Conservation (phyloP, 2,888 invertebrate species). For the Machimus atricapillus region DNA sequence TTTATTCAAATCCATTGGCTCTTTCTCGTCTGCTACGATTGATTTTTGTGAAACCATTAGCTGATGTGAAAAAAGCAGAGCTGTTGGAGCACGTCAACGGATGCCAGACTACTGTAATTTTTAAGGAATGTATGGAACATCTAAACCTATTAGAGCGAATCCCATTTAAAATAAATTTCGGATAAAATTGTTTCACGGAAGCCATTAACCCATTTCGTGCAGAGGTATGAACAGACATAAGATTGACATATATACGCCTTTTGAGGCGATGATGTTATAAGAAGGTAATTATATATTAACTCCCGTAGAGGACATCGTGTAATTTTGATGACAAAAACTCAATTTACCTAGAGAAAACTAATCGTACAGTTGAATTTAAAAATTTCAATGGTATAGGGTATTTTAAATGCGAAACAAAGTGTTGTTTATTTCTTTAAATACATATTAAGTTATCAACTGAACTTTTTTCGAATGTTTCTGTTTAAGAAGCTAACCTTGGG, state of each 20-base stretch:
- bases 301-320: not conserved
- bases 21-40: slow-evolving; percentile 3
- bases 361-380: too few relatives aligned
- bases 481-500: not conserved
- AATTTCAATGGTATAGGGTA: too few relatives aligned
- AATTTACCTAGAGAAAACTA: too few relatives aligned
- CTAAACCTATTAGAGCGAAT: not conserved
- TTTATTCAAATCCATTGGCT: slow-evolving; percentile 42
- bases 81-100: slow-evolving; percentile 7
- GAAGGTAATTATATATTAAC: not conserved
- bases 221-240: not conserved
- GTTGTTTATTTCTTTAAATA: too few relatives aligned
- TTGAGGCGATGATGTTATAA: not conserved
- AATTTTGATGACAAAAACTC: not conserved
- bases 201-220: not conserved
- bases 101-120: slow-evolving; percentile 44
- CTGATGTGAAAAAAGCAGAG: not conserved
- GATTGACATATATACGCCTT: not conserved
- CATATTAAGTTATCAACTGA: too few relatives aligned
- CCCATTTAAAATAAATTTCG: not conserved
- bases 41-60: not conserved
- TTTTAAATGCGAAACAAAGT: too few relatives aligned
- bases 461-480: too few relatives aligned
- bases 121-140: slow-evolving; percentile 29
- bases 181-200: not conserved